Base-by-base conservation (phyloP, 1,140 invertebrate genomes). In the Atta cephalotes region DNA sequence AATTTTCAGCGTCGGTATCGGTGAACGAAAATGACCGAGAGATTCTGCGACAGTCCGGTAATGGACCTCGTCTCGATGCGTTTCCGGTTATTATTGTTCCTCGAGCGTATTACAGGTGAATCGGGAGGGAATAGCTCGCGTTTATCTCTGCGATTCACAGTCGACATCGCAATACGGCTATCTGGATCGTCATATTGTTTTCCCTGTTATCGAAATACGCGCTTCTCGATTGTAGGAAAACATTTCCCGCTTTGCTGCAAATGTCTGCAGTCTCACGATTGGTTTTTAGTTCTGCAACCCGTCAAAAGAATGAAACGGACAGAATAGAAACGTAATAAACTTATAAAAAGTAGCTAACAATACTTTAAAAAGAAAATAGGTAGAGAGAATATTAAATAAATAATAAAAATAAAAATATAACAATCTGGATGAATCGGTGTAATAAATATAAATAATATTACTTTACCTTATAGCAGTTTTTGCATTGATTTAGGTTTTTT, bases 61-160 rank as follows among this genome's bases (percentile, higher is more conserved):
- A 89, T 89, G 88, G 88, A 89, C 88, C 66, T 87, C 88, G 85
- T 87, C 63, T 79, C 76, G 84, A 62, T 71, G 84, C 77, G 31
- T 71, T 89, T 89, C 88, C 88, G 88, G 88, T 89, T 89, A 89
- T 89, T 89, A 89, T 89, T 88, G 84, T 35, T 66, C 58, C 85
- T 89, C 84, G 76, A 58, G 70, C 71, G 51, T 14, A 62, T 71
- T 62, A 77, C 28, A 89, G 16, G 35, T 56, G 35, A 60, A 60
- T 45, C 68, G 14, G 39, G 45, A 31, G 28, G 53, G 56, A 77
- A 58, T 71, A 45, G 35, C 71, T 82, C 85, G 53, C 62, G 84
- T 82, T 89, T 89, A 89, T 89, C 82, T 87, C 88, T 68, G 51
- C 76, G 74, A 89, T 81, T 86, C 68, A 53, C 45, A 45, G 35